These are phyloP conservation scores for Drosophila lutescens DNA, from an alignment of 2,888 invertebrate genomes.

Conservation along the genomic window DNA sequence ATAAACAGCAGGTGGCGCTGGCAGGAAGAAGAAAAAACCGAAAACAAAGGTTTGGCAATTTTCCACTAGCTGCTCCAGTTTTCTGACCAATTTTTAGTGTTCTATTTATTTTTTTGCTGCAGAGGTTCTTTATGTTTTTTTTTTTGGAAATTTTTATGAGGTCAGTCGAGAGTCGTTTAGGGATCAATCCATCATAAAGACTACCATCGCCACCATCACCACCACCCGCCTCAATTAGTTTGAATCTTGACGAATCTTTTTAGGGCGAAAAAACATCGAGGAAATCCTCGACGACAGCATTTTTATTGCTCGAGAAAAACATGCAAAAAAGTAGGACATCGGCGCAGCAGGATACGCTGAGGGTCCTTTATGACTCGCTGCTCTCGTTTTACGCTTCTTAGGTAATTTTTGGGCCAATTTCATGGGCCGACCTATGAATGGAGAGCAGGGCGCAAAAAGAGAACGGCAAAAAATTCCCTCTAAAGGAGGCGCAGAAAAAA, in stretches of 20 bases:
- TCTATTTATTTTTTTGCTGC: constrained; percentile 4
- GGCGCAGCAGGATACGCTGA: constrained; percentile 56
- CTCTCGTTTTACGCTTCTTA: constrained; percentile 70
- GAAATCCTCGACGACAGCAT: constrained; percentile 21
- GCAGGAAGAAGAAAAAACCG: constrained; percentile 29
- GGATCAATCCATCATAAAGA: constrained; percentile 46
- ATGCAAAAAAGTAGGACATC: constrained; percentile 66
- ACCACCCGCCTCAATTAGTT: constrained; percentile 76
- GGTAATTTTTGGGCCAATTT: constrained; percentile 76
- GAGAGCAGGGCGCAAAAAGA: constrained; percentile 37
- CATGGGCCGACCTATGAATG: constrained; percentile 50
- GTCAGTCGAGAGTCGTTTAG: constrained; percentile 14
- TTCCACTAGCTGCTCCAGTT: constrained; percentile 59
- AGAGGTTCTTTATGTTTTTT: neutral
- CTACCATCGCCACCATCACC: constrained; percentile 46
- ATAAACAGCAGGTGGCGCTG: constrained; percentile 76
- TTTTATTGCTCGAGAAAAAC: constrained; percentile 60
- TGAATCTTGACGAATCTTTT: constrained; percentile 48
- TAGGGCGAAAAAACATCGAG: constrained; percentile 28
- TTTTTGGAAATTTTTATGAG: constrained; percentile 52
- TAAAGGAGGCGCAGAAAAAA: constrained; percentile 27
- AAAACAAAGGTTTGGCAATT: constrained; percentile 6
- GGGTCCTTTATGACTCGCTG: constrained; percentile 47
- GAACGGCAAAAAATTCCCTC: constrained; percentile 15
- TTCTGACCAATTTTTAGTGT: constrained; percentile 68